These are phyloP conservation scores for Cygnus olor DNA, from an alignment of 2,797 vertebrate species.

Conservation along the genomic window DNA sequence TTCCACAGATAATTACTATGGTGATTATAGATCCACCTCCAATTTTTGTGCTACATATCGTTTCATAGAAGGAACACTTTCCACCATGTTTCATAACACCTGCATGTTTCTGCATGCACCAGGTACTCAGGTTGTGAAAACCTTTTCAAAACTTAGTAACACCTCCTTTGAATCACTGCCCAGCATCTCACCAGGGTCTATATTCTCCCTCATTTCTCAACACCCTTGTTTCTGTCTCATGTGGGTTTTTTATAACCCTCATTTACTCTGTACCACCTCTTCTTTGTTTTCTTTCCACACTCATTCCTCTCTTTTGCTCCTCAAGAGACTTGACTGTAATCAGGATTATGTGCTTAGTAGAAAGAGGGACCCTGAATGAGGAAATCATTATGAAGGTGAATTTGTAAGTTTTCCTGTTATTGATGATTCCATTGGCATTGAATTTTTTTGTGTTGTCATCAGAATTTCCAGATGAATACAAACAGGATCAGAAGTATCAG, in stretches of 20 bases:
- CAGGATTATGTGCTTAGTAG: not conserved
- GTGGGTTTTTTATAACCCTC: not conserved
- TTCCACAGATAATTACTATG: not conserved
- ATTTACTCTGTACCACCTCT: not conserved
- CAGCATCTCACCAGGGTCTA: not conserved
- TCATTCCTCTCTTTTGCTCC: not conserved
- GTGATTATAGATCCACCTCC: not conserved
- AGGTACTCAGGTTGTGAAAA: not conserved
- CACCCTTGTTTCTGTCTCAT: not conserved
- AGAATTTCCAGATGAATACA: too few relatives aligned
- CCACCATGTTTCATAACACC: not conserved
- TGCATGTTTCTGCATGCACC: not conserved
- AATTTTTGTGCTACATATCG: not conserved
- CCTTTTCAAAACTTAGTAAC: not conserved
- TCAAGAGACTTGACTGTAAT: not conserved
- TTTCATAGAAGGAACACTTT: not conserved
- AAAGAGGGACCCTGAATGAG: not conserved
- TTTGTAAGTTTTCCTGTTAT: not conserved
- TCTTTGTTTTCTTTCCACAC: not conserved
- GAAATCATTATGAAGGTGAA: not conserved
- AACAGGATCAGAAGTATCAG: too few relatives aligned
- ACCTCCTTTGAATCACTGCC: not conserved
- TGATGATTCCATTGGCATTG: not conserved
- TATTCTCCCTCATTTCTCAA: not conserved
- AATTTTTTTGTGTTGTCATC: too few relatives aligned